phyloP scores from a whole-genome alignment of 2,113 vertebrate genomes.

The Malurus elegans region DNA sequence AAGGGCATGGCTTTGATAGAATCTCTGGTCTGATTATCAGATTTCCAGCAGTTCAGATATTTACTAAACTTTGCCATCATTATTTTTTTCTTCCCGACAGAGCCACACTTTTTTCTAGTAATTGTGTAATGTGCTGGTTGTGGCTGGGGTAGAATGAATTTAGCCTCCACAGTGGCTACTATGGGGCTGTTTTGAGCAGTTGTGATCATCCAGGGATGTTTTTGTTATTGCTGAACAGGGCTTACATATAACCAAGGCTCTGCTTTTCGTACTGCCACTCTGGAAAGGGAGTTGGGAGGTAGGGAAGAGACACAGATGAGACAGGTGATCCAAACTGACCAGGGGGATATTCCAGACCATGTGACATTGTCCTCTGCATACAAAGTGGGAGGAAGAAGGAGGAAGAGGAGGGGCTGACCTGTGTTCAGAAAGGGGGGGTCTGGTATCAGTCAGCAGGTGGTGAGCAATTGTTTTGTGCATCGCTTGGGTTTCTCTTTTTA shows the following conservation, averaged over 20 bases:
- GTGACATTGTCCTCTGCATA: background rate
- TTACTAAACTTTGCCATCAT: background rate
- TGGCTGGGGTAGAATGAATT: background rate
- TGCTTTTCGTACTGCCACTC: fast-evolving
- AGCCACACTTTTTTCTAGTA: background rate
- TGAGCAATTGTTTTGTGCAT: background rate
- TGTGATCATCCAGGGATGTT: background rate
- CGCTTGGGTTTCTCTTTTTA: fast-evolving
- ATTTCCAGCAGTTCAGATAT: background rate
- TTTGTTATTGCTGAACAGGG: background rate
- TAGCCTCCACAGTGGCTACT: background rate
- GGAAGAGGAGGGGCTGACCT: background rate
- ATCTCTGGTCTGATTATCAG: background rate
- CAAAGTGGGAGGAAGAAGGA: background rate
- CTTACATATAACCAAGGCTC: background rate
- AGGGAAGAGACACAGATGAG: background rate
- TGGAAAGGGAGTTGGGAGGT: background rate
- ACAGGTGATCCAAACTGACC: background rate
- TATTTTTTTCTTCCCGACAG: background rate
- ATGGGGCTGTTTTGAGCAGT: background rate
- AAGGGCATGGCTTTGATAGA: background rate
- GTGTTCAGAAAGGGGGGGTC: background rate
- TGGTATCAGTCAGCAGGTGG: background rate
- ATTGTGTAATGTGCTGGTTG: background rate
- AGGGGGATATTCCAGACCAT: background rate